Base-by-base conservation (phyloP, 2,888 invertebrate species). In the Heliconius charithonia region DNA sequence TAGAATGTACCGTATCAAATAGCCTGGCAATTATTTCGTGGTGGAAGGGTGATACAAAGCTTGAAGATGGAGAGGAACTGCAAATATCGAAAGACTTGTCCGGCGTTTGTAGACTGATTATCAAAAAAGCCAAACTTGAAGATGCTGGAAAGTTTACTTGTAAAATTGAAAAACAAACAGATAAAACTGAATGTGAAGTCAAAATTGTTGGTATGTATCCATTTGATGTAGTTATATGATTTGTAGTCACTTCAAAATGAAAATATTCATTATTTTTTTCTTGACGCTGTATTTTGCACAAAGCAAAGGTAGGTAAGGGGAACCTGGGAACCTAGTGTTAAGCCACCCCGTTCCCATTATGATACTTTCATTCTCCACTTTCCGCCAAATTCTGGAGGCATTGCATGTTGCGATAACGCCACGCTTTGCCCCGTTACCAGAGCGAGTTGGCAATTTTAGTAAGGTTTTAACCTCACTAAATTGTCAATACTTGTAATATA, bases 1-100 rank as follows among this genome's bases (percentile, higher is more conserved):
- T 99, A 85, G 99, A 99, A 91, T 99, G 99, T 94, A 96, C 98
- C 62, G 97, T 99, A 69, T 99, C 98, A 88, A 99, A 97, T 89
- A 98, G 97, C 85, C 97, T 99, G 92, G 99, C 99, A 13, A 97
- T 97, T 84, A 97, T 99, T n/a, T 96, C 97, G 75, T 99, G 99
- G 99, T 98, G 96, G 93, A 97, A 97, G 90, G 98, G 96, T 85
- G 97, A 97, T 56, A 96, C 95, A 32, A 97, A 97, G 88, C 88
- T 99, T n/a, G 95, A 97, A 93, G 97, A 98, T 81, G 96, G 96
- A 76, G 98, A 98, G 76, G 96, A 97, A 83, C 98, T 96, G 92
- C 96, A 97, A 84, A 98, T 99, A 84, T 98, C 98, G 22, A 99
- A 99, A 91, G 99, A 99, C 88, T 96, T 98, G 87, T 97, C 97